phyloP scores from a whole-genome alignment of 2,797 vertebrate genomes.

The Sorex maritimensis region DNA sequence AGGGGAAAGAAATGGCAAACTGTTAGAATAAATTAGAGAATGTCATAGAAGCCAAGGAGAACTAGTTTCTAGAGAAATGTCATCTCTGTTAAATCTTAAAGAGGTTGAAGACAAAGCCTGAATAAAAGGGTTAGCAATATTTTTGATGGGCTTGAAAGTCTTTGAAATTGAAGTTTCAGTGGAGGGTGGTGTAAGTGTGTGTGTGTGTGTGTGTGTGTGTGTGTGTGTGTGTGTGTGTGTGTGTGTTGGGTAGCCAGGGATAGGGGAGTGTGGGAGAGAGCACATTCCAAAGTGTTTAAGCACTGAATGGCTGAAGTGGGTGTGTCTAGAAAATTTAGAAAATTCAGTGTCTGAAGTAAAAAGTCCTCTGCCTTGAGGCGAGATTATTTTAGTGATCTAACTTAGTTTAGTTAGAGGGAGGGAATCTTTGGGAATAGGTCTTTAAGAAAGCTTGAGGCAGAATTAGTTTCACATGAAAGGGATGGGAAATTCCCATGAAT shows the following conservation, averaged over 20 bases:
- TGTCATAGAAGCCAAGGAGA: slow-evolving; percentile 4
- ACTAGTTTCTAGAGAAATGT: neutral
- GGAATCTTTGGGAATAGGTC: neutral
- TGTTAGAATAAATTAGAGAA: neutral
- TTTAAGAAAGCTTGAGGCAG: slow-evolving; percentile 33
- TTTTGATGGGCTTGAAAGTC: neutral
- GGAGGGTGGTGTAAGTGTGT: neutral
- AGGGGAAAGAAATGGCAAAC: slow-evolving; percentile 21
- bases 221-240: too few relatives aligned
- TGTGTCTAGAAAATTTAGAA: slow-evolving; percentile 64
- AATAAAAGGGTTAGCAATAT: slow-evolving; percentile 8
- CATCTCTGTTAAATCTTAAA: slow-evolving; percentile 4
- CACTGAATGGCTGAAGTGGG: slow-evolving; percentile 54
- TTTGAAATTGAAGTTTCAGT: slow-evolving; percentile 44
- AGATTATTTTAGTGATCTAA: slow-evolving; percentile 39
- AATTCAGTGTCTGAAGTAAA: slow-evolving; percentile 27
- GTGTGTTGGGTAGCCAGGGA: slow-evolving; percentile 10
- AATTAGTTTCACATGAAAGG: slow-evolving; percentile 19
- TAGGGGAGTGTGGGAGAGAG: neutral
- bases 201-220: neutral
- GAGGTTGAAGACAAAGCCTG: slow-evolving; percentile 60
- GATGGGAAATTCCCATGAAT: neutral
- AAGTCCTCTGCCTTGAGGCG: slow-evolving; percentile 9
- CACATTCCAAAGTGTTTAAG: slow-evolving; percentile 69
- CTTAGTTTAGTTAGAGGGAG: slow-evolving; percentile 15